Evolutionary conservation across 2,888 invertebrate species (phyloP), one percentile per base, ranked within the genome.

Genomic region (Timema cristinae): DNA sequence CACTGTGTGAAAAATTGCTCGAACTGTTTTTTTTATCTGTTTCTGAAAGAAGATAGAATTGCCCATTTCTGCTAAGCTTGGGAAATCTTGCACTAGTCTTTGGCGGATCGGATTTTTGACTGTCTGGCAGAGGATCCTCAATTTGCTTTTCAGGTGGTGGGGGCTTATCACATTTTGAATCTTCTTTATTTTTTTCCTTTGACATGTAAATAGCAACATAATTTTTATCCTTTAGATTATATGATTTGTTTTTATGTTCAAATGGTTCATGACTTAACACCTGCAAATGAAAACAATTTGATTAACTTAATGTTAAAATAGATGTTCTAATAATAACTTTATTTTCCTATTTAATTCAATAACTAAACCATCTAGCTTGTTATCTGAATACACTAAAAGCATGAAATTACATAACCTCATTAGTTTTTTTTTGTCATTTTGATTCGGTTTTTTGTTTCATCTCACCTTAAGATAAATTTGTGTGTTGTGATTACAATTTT

Each of bases 391-490:
- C 10, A 9, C 50, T 50, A 32, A 50, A 6, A 15, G n/a, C 50
- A 49, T 0, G 9, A 66, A 48, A 32, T 7, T 15, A 47, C 66
- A 7, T n/a, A 32, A 66, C 2, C 16, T 15, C 15, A 59, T 15
- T 59, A 32, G 10, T 54, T 16, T 6, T 61, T 61, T 32, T 32
- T 32, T 32, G 32, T 32, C 32, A 32, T 32, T 32, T 32, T 32
- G 32, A 32, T 32, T 32, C 32, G 1, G 32, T 32, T 32, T 32
- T 16, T n/a, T 67, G 11, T 32, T 10, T 50, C 6, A 50, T 59
- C 71, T 71, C 59, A 71, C 71, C 71, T 71, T 67, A 16, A 71
- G 67, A 67, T 67, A 71, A 32, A 71, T 71, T 47, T 71, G 71
- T 8, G 71, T 71, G 61, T 59, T 68, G 51, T 71, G 71, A 8